phyloP scores from a whole-genome alignment of 2,888 invertebrate genomes.

The Periphyllus acericola region DNA sequence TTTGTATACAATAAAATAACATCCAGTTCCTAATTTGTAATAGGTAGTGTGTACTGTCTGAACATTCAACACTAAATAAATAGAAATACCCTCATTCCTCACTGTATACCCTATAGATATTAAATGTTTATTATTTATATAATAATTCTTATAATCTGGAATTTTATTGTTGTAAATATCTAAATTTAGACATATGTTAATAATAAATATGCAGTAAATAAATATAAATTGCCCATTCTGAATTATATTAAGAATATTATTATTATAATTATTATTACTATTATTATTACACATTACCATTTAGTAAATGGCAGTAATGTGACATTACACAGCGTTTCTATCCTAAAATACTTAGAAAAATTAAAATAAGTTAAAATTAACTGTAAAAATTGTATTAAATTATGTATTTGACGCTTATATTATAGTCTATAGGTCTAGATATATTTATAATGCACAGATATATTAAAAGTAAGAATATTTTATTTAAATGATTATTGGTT shows the following conservation, averaged over 20 bases:
- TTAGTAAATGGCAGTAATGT: not conserved
- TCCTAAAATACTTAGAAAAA: slow-evolving; percentile 14
- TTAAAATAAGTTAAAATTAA: no score
- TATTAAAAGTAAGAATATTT: no score
- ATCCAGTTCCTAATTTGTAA: not conserved
- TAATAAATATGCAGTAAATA: not conserved
- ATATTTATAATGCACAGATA: no score
- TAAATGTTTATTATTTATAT: not conserved
- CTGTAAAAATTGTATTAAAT: no score
- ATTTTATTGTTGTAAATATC: not conserved
- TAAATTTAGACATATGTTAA: not conserved
- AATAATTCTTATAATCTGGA: not conserved
- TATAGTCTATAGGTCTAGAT: no score
- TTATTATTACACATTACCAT: not conserved
- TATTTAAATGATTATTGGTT: no score
- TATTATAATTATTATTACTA: not conserved
- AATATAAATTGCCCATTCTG: no score
- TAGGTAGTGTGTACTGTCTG: slow-evolving; percentile 1
- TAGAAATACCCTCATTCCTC: not conserved
- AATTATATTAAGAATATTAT: not conserved
- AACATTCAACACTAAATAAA: not conserved
- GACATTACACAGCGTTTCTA: not conserved
- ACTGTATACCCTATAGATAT: not conserved
- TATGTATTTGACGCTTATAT: no score
- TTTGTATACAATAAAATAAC: not conserved